Evolutionary conservation across 2,888 invertebrate genomes (phyloP).

Genomic region (Biston betularia): DNA sequence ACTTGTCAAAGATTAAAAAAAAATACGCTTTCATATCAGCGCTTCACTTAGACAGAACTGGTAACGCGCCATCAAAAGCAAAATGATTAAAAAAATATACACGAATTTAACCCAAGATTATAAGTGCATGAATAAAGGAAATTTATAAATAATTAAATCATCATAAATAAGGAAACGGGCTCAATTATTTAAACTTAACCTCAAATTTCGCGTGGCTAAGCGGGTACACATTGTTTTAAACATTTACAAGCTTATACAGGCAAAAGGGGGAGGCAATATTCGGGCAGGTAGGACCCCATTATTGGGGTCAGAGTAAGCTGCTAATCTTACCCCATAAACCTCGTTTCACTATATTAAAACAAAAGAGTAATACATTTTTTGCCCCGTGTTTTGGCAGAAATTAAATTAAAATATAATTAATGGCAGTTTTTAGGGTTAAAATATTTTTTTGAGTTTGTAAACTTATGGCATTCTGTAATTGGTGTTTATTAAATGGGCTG

Average conservation of each 20-base stretch:
- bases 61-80: no score
- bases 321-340: conserved; percentile 43
- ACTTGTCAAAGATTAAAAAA: no score
- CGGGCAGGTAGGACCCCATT: conserved; percentile 24
- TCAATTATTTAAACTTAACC: conserved; percentile 35
- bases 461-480: conserved; percentile 28
- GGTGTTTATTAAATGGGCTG: conserved; percentile 27
- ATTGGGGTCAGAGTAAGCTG: conserved; percentile 41
- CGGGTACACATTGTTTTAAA: conserved; percentile 33
- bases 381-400: conserved; percentile 35
- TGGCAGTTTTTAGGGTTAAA: conserved; percentile 37
- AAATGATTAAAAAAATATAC: no score
- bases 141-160: conserved; percentile 28
- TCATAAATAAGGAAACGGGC: conserved; percentile 25
- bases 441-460: conserved; percentile 25
- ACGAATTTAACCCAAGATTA: no score
- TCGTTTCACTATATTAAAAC: conserved; percentile 43
- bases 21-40: no score
- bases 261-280: conserved; percentile 33
- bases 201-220: conserved; percentile 33
- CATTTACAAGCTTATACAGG: conserved; percentile 32
- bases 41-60: no score
- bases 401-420: conserved; percentile 48
- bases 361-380: conserved; percentile 27
- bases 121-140: not conserved